A percentile compares a stretch with the other conserved stretches of the same genome.
Evolutionary conservation across 37 sponge, comb jelly and placozoan genomes (phyloP).

Genomic region (Crambe crambe): DNA sequence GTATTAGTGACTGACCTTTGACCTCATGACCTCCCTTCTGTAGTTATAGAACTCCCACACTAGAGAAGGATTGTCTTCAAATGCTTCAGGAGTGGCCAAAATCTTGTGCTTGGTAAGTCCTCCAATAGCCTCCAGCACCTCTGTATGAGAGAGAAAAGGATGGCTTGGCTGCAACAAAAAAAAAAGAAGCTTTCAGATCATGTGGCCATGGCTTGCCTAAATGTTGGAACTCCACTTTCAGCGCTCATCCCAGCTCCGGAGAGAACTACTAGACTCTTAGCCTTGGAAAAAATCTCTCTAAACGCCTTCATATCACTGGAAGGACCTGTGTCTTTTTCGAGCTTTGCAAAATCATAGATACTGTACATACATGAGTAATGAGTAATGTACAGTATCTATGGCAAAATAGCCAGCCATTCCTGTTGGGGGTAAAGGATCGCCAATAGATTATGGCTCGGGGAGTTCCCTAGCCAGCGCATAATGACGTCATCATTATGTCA

Average conservation of each 20-base stretch:
- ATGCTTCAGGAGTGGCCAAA: slow-evolving; percentile 89
- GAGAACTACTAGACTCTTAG: slow-evolving; percentile 79
- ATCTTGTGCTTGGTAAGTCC: slow-evolving; percentile 83
- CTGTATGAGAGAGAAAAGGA: slow-evolving; percentile 13
- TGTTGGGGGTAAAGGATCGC: no score
- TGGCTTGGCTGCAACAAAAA: neutral
- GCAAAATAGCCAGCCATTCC: no score
- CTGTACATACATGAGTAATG: neutral
- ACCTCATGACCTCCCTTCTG: slow-evolving; percentile 77
- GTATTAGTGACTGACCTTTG: slow-evolving; percentile 52
- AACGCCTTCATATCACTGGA: slow-evolving; percentile 85
- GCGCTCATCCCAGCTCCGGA: slow-evolving; percentile 94
- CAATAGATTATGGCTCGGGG: no score
- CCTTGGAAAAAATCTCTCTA: slow-evolving; percentile 63
- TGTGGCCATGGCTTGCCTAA: slow-evolving; percentile 32
- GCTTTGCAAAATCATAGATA: neutral
- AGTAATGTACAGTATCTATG: no score
- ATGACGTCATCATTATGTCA: no score
- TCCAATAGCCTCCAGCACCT: slow-evolving; percentile 91
- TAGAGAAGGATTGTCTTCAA: slow-evolving; percentile 82
- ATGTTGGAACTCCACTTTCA: slow-evolving; percentile 95
- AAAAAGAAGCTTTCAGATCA: neutral
- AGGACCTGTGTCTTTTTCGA: slow-evolving; percentile 13
- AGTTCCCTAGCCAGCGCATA: no score
- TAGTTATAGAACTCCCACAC: slow-evolving; percentile 97